phyloP scores from a whole-genome alignment of 2,888 invertebrate genomes.

The Cyaniris semiargus region DNA sequence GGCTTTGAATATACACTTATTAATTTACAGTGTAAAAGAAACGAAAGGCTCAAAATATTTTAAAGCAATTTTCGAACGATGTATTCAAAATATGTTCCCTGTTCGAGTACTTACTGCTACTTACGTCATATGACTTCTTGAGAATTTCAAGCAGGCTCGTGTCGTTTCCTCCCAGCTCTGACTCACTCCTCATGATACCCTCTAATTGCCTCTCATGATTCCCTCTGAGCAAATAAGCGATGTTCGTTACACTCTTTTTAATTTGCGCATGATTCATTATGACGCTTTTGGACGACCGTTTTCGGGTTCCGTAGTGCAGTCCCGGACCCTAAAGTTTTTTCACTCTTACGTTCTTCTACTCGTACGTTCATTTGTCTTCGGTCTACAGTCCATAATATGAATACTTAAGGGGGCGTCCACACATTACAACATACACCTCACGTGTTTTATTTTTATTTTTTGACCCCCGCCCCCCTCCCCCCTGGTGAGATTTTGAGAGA shows the following conservation, averaged over 20 bases:
- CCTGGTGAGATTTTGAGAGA: no score
- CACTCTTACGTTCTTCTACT: no score
- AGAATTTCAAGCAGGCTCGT: constrained; percentile 47
- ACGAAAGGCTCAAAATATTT: no score
- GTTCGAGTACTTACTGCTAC: constrained; percentile 41
- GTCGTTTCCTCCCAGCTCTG: constrained; percentile 55
- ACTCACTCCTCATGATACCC: constrained; percentile 70
- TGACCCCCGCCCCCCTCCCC: no score
- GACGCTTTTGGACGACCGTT: background rate
- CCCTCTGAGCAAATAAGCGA: constrained; percentile 62
- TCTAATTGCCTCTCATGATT: constrained; percentile 76
- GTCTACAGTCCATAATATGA: no score
- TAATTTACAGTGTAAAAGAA: background rate
- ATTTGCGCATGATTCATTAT: constrained; percentile 61
- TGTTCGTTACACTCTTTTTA: constrained; percentile 61
- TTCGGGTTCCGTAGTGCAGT: no score
- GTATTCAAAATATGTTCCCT: constrained; percentile 27
- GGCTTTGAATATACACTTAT: no score
- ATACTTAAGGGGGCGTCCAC: no score
- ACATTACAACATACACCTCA: no score
- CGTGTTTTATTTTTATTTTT: no score
- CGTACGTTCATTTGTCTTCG: no score
- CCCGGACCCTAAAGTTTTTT: no score
- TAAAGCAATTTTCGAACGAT: constrained; percentile 31
- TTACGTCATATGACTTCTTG: constrained; percentile 47